A percentile compares a stretch with the other conserved stretches of the same genome.
Evolutionary conservation across 64 coral and sea anemone species (phyloP).

Genomic region (Pachyseris speciosa): DNA sequence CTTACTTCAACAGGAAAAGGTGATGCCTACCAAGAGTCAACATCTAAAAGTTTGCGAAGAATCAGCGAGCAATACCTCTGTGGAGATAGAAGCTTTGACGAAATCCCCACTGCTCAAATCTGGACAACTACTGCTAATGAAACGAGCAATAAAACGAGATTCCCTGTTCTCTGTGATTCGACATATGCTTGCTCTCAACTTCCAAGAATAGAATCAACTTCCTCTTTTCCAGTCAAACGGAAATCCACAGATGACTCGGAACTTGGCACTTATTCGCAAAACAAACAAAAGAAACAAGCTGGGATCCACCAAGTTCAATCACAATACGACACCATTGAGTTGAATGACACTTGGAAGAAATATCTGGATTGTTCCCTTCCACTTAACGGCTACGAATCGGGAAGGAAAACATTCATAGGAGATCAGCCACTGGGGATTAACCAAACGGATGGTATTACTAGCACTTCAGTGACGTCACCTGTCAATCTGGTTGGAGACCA

Average conservation of each 20-base stretch:
- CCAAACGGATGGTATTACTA: not conserved
- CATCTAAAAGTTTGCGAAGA: not conserved
- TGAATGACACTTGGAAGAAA: not conserved
- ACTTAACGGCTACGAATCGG: not conserved
- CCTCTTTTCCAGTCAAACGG: not conserved
- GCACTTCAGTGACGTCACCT: not conserved
- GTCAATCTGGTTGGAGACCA: not conserved
- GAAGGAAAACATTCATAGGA: not conserved
- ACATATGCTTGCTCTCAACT: too few species aligned
- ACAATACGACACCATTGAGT: not conserved
- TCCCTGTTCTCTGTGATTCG: not conserved
- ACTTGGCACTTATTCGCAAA: not conserved
- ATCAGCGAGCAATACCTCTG: not conserved
- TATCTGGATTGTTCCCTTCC: not conserved
- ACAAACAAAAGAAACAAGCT: not conserved
- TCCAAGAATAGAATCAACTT: not conserved
- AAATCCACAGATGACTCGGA: not conserved
- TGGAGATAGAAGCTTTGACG: slow-evolving; percentile 12
- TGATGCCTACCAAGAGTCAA: not conserved
- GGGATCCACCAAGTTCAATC: not conserved
- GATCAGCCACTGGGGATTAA: not conserved
- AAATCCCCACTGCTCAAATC: not conserved
- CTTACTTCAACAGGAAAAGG: too few species aligned
- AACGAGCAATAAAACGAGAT: not conserved
- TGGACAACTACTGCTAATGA: not conserved